phyloP scores from a whole-genome alignment of 2,113 vertebrate genomes.

The Bothrops jararaca region DNA sequence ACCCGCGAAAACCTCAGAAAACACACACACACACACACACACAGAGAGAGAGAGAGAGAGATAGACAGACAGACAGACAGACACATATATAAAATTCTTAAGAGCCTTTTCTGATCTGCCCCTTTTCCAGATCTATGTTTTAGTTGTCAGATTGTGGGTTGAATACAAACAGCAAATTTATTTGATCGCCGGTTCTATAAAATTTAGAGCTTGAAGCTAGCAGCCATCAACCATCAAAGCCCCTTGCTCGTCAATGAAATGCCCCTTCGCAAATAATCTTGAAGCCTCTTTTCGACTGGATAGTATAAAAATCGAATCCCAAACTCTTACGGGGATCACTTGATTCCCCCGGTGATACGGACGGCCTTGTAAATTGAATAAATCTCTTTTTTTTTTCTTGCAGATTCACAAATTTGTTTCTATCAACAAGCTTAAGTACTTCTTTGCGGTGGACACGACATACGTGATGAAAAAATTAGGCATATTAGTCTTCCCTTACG shows the following conservation, averaged over 20 bases:
- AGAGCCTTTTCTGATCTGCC: too few relatives aligned
- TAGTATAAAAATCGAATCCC: background rate
- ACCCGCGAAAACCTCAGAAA: too few relatives aligned
- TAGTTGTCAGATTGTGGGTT: too few relatives aligned
- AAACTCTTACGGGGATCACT: background rate
- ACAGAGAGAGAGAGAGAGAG: too few relatives aligned
- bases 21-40: too few relatives aligned
- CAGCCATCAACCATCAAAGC: background rate
- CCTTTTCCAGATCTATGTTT: too few relatives aligned
- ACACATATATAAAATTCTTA: too few relatives aligned
- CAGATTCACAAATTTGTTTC: constrained; percentile 86
- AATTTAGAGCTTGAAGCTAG: background rate
- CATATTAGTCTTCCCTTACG: constrained; percentile 85
- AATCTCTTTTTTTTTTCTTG: background rate
- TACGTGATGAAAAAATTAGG: constrained; percentile 87
- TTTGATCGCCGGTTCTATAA: too few relatives aligned
- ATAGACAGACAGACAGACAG: too few relatives aligned
- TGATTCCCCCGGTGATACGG: too few relatives aligned
- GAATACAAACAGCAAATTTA: too few relatives aligned
- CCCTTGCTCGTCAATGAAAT: background rate
- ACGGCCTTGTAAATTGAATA: background rate
- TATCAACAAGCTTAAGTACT: constrained; percentile 87
- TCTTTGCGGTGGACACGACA: constrained; percentile 88
- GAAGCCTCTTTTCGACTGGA: background rate
- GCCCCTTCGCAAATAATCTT: background rate